Base-by-base conservation (phyloP, 2,888 invertebrate species). In the Chaitophorus viminalis region DNA sequence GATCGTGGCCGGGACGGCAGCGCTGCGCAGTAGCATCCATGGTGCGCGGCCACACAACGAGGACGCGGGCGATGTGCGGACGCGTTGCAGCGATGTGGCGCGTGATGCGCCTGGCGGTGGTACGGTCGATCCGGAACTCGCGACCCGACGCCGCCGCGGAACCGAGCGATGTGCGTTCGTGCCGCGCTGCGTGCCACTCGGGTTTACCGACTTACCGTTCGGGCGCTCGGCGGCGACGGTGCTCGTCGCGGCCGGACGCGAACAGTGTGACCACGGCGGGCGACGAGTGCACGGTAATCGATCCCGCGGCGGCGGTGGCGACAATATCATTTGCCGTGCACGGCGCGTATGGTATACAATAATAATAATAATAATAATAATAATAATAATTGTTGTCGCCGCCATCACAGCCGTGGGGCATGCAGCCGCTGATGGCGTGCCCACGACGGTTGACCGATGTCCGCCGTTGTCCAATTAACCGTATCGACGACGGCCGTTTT, bases 211-310 rank as follows among this genome's bases (percentile, higher is more conserved):
- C 31, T 29, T 60, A n/a, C 79, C 46, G 70, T 52, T 31, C 54
- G 74, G 60, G 65, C 65, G 39, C n/a, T n/a, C 84, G 76, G 31
- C 60, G 68, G 76, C 46, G 36, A 25, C 68, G 52, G 84, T 60
- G 65, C 39, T 77, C 77, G 46, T 77, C 68, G 33, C 52, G 72
- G n/a, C 52, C 68, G 33, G 31, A 68, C 68, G 31, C 77, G 33
- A 25, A 29, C 86, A 86, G 86, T 79, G 79, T 79, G 79, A 39
- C 86, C 86, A 75, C 65, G 74, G 72, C n/a, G 70, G 29, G 25
- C 79, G 79, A 39, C 31, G 60, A n/a, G n/a, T 25, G 60, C 72
- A 72, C 86, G 79, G 79, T 79, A 78, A 70, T 78, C 85, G 85
- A 78, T 77, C 14, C 54, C 31, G 76, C n/a, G n/a, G n/a, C 68